Evolutionary conservation across 2,797 vertebrate species (phyloP), one percentile per base, ranked within the genome.

Genomic region (Helicolenus hilgendorfi): DNA sequence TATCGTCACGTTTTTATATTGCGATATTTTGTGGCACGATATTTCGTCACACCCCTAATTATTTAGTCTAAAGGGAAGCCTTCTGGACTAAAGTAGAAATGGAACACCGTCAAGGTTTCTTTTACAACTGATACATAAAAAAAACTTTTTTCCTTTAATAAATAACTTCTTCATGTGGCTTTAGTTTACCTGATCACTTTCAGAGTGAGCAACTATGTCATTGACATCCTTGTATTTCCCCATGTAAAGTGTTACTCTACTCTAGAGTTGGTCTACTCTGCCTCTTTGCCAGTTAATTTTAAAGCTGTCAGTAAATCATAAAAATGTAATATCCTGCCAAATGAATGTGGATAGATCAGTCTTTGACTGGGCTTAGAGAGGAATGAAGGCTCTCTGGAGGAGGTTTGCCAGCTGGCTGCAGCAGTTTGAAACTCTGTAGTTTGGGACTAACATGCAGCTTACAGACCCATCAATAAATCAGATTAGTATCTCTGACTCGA

Each of bases 401-500:
- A 73, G 4, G 53, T 84, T 71, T 86, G 79, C 89, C 92, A 93
- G 81, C 83, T 88, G 91, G 85, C 80, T 77, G 69, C 35, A 75
- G 80, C 64, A 26, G 81, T 72, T 29, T 24, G 56, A 86, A 69
- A 75, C 78, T 81, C 62, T 76, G 77, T 80, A 74, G 70, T 87
- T 69, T 72, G 67, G 63, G 33, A 76, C 79, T 27, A 77, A 90
- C 80, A 76, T 3, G 31, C 35, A 33, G 79, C 41, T 88, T 88
- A 88, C 49, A 71, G 67, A 87, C 56, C 72, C 79, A 73, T 77
- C 83, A 82, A 88, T 72, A 76, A 83, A 91, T 80, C 84, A 72
- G 83, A 94, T 92, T 92, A 89, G 27, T 27, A 56, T 71, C 13
- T 74, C 11, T 79, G 84, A 79, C 70, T 84, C 35, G 2, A 74